phyloP scores from a whole-genome alignment of 1,140 invertebrate species.

The Macrostomum lignano region DNA sequence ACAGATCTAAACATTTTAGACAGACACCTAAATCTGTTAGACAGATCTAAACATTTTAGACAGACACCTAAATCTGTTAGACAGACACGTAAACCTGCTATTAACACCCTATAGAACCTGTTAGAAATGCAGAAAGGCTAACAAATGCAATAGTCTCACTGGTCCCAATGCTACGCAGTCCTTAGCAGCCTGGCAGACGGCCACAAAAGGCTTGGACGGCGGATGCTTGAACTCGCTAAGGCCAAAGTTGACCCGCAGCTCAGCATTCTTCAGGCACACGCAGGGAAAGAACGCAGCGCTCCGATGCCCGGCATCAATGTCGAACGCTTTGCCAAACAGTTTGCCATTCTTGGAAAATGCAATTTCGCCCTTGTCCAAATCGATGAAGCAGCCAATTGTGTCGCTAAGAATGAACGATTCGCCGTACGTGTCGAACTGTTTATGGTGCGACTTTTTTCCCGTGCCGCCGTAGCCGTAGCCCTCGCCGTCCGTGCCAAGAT shows the following conservation, averaged over 20 bases:
- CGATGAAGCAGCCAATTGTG: slow-evolving; percentile 62
- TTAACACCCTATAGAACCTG: too few species aligned
- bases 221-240: slow-evolving; percentile 48
- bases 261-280: slow-evolving; percentile 84
- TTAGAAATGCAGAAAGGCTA: too few species aligned
- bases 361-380: slow-evolving; percentile 52
- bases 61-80: too few species aligned
- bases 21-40: too few species aligned
- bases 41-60: too few species aligned
- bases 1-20: too few species aligned
- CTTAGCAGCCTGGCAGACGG: slow-evolving; percentile 38
- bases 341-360: slow-evolving; percentile 4
- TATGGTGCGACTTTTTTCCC: slow-evolving; percentile 79
- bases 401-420: slow-evolving; percentile 71
- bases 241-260: slow-evolving; percentile 87
- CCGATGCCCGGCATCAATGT: slow-evolving; percentile 40
- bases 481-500: slow-evolving; percentile 47
- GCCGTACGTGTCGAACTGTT: slow-evolving; percentile 83
- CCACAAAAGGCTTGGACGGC: slow-evolving; percentile 34
- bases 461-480: slow-evolving; percentile 97
- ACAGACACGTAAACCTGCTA: too few species aligned
- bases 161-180: too few species aligned
- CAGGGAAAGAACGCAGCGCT: slow-evolving; percentile 57
- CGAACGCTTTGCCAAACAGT: slow-evolving; percentile 52
- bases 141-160: too few species aligned